Evolutionary conservation across 2,113 vertebrate species (phyloP).

Genomic region (Acrocephalus kingi): DNA sequence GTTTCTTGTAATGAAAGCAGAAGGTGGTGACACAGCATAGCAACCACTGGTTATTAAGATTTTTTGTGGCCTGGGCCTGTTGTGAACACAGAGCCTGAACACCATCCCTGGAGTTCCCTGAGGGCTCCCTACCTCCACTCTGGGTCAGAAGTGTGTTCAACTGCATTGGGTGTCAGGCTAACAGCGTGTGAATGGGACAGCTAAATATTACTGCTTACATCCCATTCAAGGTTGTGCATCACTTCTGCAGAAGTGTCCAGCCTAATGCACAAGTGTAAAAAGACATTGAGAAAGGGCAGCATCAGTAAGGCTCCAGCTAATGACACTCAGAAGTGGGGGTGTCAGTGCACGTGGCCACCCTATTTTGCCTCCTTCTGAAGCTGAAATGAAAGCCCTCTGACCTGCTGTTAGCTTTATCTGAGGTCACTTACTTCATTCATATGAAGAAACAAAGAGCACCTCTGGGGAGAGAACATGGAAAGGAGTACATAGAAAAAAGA

Average conservation of each 20-base stretch:
- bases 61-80: neutral
- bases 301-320: neutral
- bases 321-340: neutral
- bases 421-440: neutral
- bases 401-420: neutral
- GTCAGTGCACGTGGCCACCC: neutral
- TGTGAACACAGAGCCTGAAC: neutral
- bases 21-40: fast-evolving
- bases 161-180: neutral
- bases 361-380: neutral
- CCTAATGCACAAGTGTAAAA: neutral
- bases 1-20: neutral
- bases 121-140: neutral
- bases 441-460: neutral
- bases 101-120: neutral
- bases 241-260: neutral
- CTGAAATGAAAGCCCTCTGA: neutral
- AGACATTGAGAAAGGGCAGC: neutral
- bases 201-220: neutral
- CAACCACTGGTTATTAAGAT: neutral
- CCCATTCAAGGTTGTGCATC: neutral
- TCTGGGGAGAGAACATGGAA: neutral
- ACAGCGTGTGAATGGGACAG: neutral
- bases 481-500: neutral
- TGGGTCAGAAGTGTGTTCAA: neutral